Evolutionary conservation across 2,797 vertebrate species (phyloP).

Genomic region (Esox masquinongy): DNA sequence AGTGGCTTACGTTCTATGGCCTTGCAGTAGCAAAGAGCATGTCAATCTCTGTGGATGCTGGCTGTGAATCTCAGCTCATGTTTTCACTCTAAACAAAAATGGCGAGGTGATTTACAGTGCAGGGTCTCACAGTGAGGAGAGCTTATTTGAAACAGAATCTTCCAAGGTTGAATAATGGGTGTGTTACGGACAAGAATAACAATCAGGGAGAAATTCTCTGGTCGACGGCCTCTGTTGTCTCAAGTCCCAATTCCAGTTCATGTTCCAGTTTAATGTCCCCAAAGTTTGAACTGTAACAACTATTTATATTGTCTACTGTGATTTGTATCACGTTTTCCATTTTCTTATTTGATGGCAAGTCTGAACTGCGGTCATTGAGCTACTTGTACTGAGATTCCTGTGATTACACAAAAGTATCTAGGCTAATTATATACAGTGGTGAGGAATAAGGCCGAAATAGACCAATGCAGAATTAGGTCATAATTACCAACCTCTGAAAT

Average conservation of each 20-base stretch:
- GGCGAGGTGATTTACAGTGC: constrained; percentile 21
- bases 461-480: not conserved
- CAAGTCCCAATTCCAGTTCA: not conserved
- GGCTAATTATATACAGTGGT: not conserved
- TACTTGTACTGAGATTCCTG: not conserved
- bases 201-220: constrained; percentile 13
- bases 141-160: constrained; percentile 25
- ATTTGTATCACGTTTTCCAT: not conserved
- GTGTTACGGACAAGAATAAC: constrained; percentile 30
- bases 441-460: not conserved
- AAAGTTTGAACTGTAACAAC: not conserved
- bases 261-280: not conserved
- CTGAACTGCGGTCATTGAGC: not conserved
- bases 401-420: not conserved
- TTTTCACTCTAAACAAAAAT: constrained; percentile 45
- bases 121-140: constrained; percentile 10
- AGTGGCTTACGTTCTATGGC: constrained; percentile 22
- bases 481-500: no score
- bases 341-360: not conserved
- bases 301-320: not conserved
- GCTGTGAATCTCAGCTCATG: constrained; percentile 26
- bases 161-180: constrained; percentile 15
- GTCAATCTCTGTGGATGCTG: constrained; percentile 25
- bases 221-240: constrained; percentile 3
- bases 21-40: constrained; percentile 34